Base-by-base conservation (phyloP, 1,140 invertebrate genomes). In the Catajapyx aquilonaris region DNA sequence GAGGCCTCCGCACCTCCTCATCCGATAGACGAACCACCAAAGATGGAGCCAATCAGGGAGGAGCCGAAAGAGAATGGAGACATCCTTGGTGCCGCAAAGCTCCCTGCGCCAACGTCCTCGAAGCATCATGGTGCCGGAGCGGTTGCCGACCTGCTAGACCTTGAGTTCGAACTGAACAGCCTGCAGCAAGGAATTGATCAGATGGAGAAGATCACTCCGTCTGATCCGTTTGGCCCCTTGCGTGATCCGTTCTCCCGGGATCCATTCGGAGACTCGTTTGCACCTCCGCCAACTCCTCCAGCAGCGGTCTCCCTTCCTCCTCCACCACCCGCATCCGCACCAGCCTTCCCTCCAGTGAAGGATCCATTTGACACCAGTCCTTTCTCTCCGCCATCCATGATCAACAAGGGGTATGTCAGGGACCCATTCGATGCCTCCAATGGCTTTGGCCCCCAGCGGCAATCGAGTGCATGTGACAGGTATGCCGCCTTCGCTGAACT, bases 101-200 rank as follows among this genome's bases (percentile, higher is more conserved):
- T 17, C 41, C 42, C 11, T 44, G n/a, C n/a, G n/a, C n/a, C n/a
- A n/a, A n/a, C n/a, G n/a, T n/a, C n/a, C n/a, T 50, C 22, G 46
- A 40, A 18, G 38, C 48, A 44, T 42, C 45, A 34, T 43, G 51
- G 44, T 38, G 53, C 41, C 37, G 53, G 56, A 57, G 60, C 62
- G n/a, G 66, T 71, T 40, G 83, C 80, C 1, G 84, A 93, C 60
- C 60, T 96, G 41, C 71, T 96, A 15, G 87, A 94, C 60, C 61
- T 96, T 40, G 86, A 95, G 55, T 78, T 85, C 52, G 87, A 94
- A 61, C 60, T 94, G 37, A 81, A 77, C 45, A 85, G 76, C 35
- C 65, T 96, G 44, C 76, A 91, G 54, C 71, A 86, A 46, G 81
- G 81, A 4, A 74, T 88, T 39, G 74, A 76, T 44, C 80, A 86